Evolutionary conservation across 2,888 invertebrate genomes (phyloP), one percentile per base, ranked within the genome.

Genomic region (Parnassius orleans): DNA sequence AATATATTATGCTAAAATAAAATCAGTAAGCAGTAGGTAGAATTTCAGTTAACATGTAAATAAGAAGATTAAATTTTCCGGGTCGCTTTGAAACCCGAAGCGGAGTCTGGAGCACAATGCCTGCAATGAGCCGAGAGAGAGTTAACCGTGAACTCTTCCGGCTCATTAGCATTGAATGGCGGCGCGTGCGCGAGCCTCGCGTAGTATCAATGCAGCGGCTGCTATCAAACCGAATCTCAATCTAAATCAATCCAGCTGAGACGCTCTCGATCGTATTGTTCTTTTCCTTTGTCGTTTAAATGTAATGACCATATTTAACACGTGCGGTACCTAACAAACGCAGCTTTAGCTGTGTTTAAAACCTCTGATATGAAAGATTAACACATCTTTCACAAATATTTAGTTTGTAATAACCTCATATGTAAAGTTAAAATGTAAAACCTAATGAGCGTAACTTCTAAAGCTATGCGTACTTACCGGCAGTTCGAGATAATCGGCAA

Each of bases 401-500:
- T 33, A 7, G 33, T 33, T 33, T 7, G 33, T 33, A 5, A 33
- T 33, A 5, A 7, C 7, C 7, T 33, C 33, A 33, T 33, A 7
- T 33, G 33, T 33, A 33, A 19, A 33, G 33, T 33, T 33, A 33
- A 33, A 33, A 33, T 33, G 33, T 7, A 33, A 24, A 33, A 33
- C 33, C 7, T 24, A 24, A 24, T 24, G 24, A 33, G 33, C 33
- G 33, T 33, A 33, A 33, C 33, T 33, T 33, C 33, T 33, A 33
- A 33, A 33, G n/a, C 12, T 46, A 46, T n/a, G 46, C 9, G 58
- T 68, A 94, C 95, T 94, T 80, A 95, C 95, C 93, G 95, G 95
- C 81, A 95, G 82, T 79, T 94, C 93, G 68, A 95, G 92, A 70
- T 95, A 92, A 67, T 93, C 93, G 55, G 92, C 91, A 59, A 95